These are phyloP conservation scores for Yponomeuta plumbellus DNA, from an alignment of 2,888 invertebrate genomes.

Conservation along the genomic window DNA sequence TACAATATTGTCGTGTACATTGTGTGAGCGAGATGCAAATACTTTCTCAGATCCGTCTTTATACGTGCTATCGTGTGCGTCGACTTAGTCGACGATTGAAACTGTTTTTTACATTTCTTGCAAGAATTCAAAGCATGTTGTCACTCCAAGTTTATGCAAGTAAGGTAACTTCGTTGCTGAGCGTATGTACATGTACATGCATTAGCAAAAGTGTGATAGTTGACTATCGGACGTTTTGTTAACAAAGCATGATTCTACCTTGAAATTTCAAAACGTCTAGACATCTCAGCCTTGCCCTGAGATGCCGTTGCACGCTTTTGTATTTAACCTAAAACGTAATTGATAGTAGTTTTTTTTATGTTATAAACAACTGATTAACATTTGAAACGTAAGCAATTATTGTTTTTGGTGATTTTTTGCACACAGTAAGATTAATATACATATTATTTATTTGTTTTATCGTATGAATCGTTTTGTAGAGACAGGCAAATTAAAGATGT, in stretches of 20 bases:
- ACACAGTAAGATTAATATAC: neutral
- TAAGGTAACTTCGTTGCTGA: neutral
- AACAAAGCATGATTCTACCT: constrained; percentile 18
- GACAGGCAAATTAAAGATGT: neutral
- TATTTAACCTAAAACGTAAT: constrained; percentile 20
- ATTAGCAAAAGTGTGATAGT: constrained; percentile 35
- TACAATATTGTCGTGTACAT: no score
- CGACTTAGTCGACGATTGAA: no score
- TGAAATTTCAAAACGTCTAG: constrained; percentile 51
- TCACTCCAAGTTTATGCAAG: no score
- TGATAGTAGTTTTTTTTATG: neutral
- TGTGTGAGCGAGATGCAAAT: no score
- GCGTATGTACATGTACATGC: constrained; percentile 4
- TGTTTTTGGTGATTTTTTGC: neutral
- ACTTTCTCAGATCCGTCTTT: no score
- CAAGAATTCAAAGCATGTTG: no score
- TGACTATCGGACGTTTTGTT: constrained; percentile 35
- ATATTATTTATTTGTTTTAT: neutral
- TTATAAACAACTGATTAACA: neutral
- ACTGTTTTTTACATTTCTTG: no score
- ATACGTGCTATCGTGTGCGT: no score
- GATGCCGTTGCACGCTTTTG: constrained; percentile 68
- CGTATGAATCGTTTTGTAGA: neutral
- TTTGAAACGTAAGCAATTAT: constrained; percentile 2
- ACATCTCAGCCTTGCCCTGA: constrained; percentile 65